phyloP scores from a whole-genome alignment of 2,888 invertebrate species.

The Ophion costatus region DNA sequence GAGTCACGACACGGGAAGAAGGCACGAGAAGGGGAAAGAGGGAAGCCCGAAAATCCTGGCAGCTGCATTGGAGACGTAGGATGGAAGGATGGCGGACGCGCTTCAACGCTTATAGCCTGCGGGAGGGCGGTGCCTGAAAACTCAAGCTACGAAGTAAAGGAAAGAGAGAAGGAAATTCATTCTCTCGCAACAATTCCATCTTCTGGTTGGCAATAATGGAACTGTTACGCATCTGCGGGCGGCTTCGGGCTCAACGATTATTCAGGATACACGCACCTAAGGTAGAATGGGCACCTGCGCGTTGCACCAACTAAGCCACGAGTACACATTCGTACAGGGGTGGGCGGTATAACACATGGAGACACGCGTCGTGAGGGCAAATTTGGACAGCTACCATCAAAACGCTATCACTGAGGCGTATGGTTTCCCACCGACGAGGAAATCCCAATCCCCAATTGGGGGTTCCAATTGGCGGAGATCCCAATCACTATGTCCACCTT shows the following conservation, averaged over 20 bases:
- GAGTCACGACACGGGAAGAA: constrained; percentile 17
- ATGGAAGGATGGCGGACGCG: constrained; percentile 30
- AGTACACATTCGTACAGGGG: background rate
- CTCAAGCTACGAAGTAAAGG: constrained; percentile 49
- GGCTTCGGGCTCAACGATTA: constrained; percentile 17
- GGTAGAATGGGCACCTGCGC: constrained; percentile 63
- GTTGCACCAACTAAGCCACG: constrained; percentile 12
- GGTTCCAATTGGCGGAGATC: too few relatives aligned
- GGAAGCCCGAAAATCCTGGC: constrained; percentile 55
- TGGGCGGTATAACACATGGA: background rate
- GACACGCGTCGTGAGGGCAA: background rate
- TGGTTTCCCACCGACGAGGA: background rate
- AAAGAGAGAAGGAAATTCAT: constrained; percentile 35
- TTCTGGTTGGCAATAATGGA: constrained; percentile 55
- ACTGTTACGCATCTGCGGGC: constrained; percentile 67
- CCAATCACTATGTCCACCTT: too few relatives aligned
- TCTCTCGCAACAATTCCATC: constrained; percentile 51
- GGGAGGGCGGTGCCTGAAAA: constrained; percentile 70
- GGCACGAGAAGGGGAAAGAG: constrained; percentile 29
- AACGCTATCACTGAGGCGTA: background rate
- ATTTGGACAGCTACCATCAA: background rate
- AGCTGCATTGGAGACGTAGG: constrained; percentile 64
- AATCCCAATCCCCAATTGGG: too few relatives aligned
- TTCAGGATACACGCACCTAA: constrained; percentile 23
- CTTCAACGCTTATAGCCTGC: constrained; percentile 57